phyloP scores from a whole-genome alignment of 2,888 invertebrate genomes.

The Lordiphosa andalusiaca region DNA sequence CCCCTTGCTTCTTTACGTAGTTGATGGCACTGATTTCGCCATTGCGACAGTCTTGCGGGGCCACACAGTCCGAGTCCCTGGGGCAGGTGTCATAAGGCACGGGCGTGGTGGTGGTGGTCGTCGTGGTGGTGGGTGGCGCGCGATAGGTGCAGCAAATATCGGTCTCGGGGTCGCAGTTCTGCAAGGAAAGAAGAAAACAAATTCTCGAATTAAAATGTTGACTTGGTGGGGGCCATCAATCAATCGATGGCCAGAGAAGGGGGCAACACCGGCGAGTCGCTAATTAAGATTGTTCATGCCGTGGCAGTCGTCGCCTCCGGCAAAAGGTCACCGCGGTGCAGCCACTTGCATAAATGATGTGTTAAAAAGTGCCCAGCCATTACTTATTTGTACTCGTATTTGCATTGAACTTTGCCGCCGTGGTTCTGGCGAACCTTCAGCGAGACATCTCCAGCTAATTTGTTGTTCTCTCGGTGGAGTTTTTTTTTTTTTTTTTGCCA shows the following conservation, averaged over 20 bases:
- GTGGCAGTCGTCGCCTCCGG: constrained; percentile 24
- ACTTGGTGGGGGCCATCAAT: constrained; percentile 1
- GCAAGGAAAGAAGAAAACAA: constrained; percentile 33
- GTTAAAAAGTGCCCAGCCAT: constrained; percentile 40
- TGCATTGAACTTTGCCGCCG: constrained; percentile 64
- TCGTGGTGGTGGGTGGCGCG: constrained; percentile 63
- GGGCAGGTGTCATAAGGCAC: constrained; percentile 69
- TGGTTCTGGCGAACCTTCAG: constrained; percentile 31
- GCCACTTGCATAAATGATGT: constrained; percentile 60
- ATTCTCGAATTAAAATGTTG: constrained; percentile 4
- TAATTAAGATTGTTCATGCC: constrained; percentile 19
- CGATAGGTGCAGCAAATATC: constrained; percentile 80
- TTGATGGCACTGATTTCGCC: constrained; percentile 76
- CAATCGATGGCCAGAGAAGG: constrained; percentile 23
- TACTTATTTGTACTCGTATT: constrained; percentile 27
- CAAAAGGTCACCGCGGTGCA: constrained; percentile 60
- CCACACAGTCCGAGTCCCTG: constrained; percentile 76
- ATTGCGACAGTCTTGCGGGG: constrained; percentile 75
- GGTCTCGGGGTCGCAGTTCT: constrained; percentile 80
- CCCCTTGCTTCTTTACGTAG: constrained; percentile 75
- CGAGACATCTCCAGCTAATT: constrained; percentile 42
- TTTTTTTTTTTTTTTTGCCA: constrained; percentile 1
- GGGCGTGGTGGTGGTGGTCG: constrained; percentile 71
- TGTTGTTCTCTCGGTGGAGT: constrained; percentile 15
- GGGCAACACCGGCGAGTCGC: constrained; percentile 7